Percentiles rank a stretch among this genome's conserved stretches.
These are phyloP conservation scores for Hyppa rectilinea DNA, from an alignment of 2,888 invertebrate genomes.

Conservation along the genomic window DNA sequence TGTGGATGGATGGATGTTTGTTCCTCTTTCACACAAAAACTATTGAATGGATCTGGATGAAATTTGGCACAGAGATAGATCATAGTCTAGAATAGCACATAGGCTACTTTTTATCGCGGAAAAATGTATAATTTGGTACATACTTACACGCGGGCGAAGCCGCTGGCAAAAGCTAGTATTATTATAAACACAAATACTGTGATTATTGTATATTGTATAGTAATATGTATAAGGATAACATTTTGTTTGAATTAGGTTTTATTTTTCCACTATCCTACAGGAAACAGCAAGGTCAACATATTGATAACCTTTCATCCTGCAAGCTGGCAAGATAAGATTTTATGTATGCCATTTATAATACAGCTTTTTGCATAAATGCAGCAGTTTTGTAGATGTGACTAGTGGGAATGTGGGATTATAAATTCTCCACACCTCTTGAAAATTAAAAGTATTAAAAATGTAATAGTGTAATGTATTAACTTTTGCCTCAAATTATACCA, in stretches of 20 bases:
- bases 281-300: conserved; percentile 53
- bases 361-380: background rate
- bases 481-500: background rate
- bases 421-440: background rate
- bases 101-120: too few species aligned
- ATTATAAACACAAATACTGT: conserved; percentile 12
- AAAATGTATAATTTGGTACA: too few species aligned
- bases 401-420: background rate
- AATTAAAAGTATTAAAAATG: background rate
- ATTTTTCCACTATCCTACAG: conserved; percentile 38
- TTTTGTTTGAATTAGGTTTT: conserved; percentile 15
- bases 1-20: too few species aligned
- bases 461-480: background rate
- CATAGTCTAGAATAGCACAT: too few species aligned
- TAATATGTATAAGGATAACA: conserved; percentile 44
- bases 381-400: background rate
- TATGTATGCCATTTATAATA: conserved; percentile 10
- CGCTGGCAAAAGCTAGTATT: too few species aligned
- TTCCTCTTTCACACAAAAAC: too few species aligned
- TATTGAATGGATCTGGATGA: too few species aligned
- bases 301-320: conserved; percentile 52
- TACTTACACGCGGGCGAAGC: too few species aligned
- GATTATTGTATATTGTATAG: too few species aligned
- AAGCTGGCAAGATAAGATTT: conserved; percentile 26
- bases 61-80: too few species aligned